Base-by-base conservation (phyloP, 2,888 invertebrate genomes). In the Spialia ferax region DNA sequence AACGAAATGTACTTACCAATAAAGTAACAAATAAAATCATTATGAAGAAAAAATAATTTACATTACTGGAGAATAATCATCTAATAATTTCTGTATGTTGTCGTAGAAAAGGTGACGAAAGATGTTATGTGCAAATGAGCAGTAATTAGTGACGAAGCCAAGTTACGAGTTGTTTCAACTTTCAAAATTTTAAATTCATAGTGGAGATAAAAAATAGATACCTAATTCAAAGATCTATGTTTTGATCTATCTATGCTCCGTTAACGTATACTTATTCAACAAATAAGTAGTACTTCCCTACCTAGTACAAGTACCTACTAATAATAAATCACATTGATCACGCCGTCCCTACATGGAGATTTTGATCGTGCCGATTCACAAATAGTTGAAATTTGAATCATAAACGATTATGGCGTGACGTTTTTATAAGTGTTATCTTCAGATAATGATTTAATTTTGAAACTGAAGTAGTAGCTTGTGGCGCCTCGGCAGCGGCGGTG, bases 401-500 rank as follows among this genome's bases (percentile, higher is more conserved):
- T 29, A 61, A 62, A 23, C 15, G 50, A 35, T 62, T 62, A 62
- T 62, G 18, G 7, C n/a, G 11, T 62, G 52, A 62, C 38, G 62
- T 15, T 48, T 18, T 18, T 13, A 15, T 52, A 22, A 32, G n/a
- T 11, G 35, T 62, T 62, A 62, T 62, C 62, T 32, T 22, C 13
- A 18, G 72, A 69, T 72, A 70, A 18, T 52, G 15, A 26, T 54
- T 50, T 13, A 23, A 15, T 15, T 54, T 29, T 15, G 26, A 15
- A 54, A 54, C 7, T 54, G 55, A 20, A 18, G 15, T 42, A 32
- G 42, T 38, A 8, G 38, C 55, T 11, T 56, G 68, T 42, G 29
- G 50, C 52, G 11, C 54, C 32, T 56, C 59, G 72, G 71, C 69
- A 68, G 68, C 57, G 29, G 32, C 69, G 66, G 71, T 26, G n/a